phyloP scores from a whole-genome alignment of 53 echinoderm and acorn worm species.

The Stichopus horrens region DNA sequence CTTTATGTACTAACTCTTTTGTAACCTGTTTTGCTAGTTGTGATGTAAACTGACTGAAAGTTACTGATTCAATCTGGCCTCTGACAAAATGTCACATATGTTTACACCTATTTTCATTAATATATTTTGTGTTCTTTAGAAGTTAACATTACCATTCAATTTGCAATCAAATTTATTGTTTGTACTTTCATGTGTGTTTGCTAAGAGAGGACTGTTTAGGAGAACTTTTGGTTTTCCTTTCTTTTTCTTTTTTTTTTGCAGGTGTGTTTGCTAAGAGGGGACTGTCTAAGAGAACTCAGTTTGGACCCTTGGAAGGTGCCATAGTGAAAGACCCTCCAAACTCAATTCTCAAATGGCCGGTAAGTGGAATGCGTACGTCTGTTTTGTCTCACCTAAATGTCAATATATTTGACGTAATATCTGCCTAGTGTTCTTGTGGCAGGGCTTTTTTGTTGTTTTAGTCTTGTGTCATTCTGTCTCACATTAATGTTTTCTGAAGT shows the following conservation, averaged over 20 bases:
- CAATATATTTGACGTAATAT: neutral
- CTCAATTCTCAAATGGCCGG: constrained; percentile 76
- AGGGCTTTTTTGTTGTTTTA: neutral
- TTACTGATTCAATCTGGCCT: too few species aligned
- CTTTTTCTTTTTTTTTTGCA: constrained; percentile 23
- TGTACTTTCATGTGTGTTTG: constrained; percentile 81
- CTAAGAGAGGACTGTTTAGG: constrained; percentile 79
- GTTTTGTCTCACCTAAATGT: neutral
- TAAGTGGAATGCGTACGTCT: constrained; percentile 31
- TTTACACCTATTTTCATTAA: too few species aligned
- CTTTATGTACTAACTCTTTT: too few species aligned
- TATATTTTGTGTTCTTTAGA: too few species aligned
- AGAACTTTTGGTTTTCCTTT: constrained; percentile 43
- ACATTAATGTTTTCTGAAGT: too few species aligned
- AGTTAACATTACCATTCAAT: too few species aligned
- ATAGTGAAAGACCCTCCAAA: constrained; percentile 58
- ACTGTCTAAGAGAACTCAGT: constrained; percentile 88
- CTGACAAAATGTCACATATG: too few species aligned
- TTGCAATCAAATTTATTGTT: neutral
- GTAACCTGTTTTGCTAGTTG: too few species aligned
- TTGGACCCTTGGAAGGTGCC: constrained; percentile 91
- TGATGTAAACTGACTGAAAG: too few species aligned
- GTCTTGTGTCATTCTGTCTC: neutral
- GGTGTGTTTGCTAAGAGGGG: constrained; percentile 95
- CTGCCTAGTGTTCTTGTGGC: neutral